Percentiles rank a stretch among this genome's conserved stretches.
Evolutionary conservation across 1,140 invertebrate species (phyloP).

Genomic region (Drosophila rufa): DNA sequence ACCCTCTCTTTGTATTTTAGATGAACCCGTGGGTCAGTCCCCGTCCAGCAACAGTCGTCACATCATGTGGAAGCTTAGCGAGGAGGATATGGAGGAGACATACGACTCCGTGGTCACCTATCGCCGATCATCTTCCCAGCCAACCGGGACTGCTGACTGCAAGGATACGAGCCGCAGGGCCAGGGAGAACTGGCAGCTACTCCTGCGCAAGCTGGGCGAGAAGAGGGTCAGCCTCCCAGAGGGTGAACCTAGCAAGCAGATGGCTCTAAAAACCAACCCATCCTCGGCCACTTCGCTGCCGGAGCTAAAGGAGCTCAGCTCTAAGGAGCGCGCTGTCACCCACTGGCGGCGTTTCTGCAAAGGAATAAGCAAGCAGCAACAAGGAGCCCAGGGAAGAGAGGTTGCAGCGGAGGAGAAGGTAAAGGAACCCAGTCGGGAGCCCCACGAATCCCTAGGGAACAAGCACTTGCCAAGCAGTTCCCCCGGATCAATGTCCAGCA

Average conservation of each 20-base stretch:
- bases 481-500: not conserved
- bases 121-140: not conserved
- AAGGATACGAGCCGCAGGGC: not conserved
- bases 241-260: not conserved
- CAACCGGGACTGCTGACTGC: not conserved
- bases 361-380: not conserved
- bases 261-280: not conserved
- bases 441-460: slow-evolving; percentile 57
- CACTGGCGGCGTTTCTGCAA: too few species aligned
- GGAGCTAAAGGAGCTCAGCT: slow-evolving; percentile 13
- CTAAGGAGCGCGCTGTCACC: slow-evolving; percentile 17
- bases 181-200: not conserved
- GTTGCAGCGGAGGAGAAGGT: too few species aligned
- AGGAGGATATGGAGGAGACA: slow-evolving; percentile 46
- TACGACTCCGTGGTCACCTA: slow-evolving; percentile 61
- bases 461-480: not conserved
- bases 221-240: not conserved
- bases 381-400: not conserved
- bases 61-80: slow-evolving; percentile 58
- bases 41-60: slow-evolving; percentile 55
- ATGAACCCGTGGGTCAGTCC: slow-evolving; percentile 33
- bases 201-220: not conserved
- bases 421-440: slow-evolving; percentile 3
- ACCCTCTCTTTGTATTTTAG: slow-evolving; percentile 1
- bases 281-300: slow-evolving; percentile 30